phyloP scores from a whole-genome alignment of 2,888 invertebrate species.

The Neria commutata region DNA sequence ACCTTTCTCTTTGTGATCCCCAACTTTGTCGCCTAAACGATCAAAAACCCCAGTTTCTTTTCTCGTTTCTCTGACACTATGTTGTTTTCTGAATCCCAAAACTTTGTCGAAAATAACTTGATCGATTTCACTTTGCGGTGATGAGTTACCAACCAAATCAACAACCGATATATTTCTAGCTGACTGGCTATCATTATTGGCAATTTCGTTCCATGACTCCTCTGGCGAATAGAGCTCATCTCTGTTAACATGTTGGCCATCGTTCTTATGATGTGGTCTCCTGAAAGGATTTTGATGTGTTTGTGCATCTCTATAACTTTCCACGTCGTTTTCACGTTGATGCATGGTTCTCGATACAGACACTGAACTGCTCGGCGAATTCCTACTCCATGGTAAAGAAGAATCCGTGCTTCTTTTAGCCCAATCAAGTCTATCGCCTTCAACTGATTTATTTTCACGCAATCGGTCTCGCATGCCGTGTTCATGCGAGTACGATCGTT shows the following conservation, averaged over 20 bases:
- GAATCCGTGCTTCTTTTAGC: no score
- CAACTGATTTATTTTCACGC: no score
- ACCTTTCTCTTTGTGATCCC: not conserved
- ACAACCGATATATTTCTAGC: constrained; percentile 8
- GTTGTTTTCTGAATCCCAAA: constrained; percentile 32
- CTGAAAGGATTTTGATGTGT: no score
- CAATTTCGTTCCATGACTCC: constrained; percentile 27
- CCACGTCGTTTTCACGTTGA: no score
- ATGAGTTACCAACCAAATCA: constrained; percentile 6
- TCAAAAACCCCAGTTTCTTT: no score
- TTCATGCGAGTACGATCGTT: not conserved
- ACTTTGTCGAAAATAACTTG: constrained; percentile 25
- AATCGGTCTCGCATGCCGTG: no score
- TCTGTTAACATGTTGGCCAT: not conserved
- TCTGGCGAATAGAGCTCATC: constrained; percentile 31
- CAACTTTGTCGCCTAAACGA: constrained; percentile 37
- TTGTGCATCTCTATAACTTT: no score
- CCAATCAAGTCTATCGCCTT: no score
- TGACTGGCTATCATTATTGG: constrained; percentile 11
- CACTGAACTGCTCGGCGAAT: no score
- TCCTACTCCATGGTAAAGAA: no score
- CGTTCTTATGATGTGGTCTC: no score
- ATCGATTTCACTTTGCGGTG: constrained; percentile 1
- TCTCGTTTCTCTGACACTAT: not conserved
- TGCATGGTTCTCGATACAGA: no score